These are phyloP conservation scores for Circaetus cinerascens DNA, from an alignment of 2,113 vertebrate genomes.

Conservation along the genomic window DNA sequence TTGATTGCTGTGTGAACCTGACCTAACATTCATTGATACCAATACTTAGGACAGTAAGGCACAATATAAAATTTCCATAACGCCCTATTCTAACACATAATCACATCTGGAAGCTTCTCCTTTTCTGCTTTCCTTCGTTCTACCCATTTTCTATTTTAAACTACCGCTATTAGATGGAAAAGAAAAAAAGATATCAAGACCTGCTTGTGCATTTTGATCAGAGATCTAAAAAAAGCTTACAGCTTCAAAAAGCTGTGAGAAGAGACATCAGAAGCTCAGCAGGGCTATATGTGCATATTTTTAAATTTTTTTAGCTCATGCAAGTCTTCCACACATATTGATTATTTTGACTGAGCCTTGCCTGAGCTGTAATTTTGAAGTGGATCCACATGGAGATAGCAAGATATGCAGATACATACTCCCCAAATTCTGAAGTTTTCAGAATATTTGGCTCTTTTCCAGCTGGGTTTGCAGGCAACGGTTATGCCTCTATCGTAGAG, in stretches of 20 bases:
- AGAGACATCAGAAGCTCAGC: background rate
- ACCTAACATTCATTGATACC: background rate
- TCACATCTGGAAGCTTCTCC: background rate
- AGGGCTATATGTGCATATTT: background rate
- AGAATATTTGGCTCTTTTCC: background rate
- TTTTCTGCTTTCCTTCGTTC: background rate
- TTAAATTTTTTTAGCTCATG: background rate
- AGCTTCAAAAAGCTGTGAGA: background rate
- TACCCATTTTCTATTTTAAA: background rate
- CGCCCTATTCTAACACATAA: background rate
- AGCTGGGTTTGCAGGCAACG: background rate
- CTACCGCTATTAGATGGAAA: background rate
- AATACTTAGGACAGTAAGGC: background rate
- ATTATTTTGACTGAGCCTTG: background rate
- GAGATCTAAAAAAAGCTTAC: background rate
- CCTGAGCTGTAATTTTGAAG: background rate
- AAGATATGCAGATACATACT: background rate
- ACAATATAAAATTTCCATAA: background rate
- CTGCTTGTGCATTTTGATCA: background rate
- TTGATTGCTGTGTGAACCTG: background rate
- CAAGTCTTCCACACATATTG: background rate
- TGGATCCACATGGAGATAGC: background rate
- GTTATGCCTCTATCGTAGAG: rapidly evolving
- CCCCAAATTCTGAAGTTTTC: background rate
- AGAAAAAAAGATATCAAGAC: background rate